Base-by-base conservation (phyloP, 2,888 invertebrate genomes). In the Anthrax anthrax region DNA sequence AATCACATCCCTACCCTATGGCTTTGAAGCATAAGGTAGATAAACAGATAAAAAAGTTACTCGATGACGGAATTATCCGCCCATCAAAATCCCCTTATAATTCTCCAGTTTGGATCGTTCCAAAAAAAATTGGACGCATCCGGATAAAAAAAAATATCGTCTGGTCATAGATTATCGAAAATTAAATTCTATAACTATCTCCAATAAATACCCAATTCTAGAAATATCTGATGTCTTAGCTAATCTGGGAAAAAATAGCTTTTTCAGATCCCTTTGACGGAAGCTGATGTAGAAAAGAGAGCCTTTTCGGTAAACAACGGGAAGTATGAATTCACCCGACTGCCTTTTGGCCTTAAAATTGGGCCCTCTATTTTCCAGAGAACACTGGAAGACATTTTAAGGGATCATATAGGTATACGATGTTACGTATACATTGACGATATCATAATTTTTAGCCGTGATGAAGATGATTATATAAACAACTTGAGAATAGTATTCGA, bases 41-140 rank as follows among this genome's bases (percentile, higher is more conserved):
- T 18, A 36, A 36, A 9, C 43, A 43, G 19, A 19, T 43, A 16
- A 4, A 43, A 37, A n/a, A 43, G n/a, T 16, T 43, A 14, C 29
- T 43, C 2, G 29, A 37, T n/a, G 18, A 43, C 16, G 43, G 34
- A 18, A 46, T 48, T 10, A 51, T 50, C 16, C 47, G 51, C 10
- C 34, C 52, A 4, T 29, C 39, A 51, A 10, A 52, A 53, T 46
- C 52, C 46, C 6, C 51, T 50, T 4, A 52, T 51, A 38, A 51
- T 51, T 16, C 51, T 51, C 39, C 52, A 50, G 12, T 38, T 43
- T 12, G 29, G 52, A 23, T 45, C 6, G 42, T 42, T 13, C 44
- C 44, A 38, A 48, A 48, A 34, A 48, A 48, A 38, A 10, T n/a
- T 34, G 34, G 49, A 49, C 37, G 43, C 46, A 6, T 46, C 39